Evolutionary conservation across 2,888 invertebrate genomes (phyloP).

Genomic region (Caenorhabditis sulstoni): DNA sequence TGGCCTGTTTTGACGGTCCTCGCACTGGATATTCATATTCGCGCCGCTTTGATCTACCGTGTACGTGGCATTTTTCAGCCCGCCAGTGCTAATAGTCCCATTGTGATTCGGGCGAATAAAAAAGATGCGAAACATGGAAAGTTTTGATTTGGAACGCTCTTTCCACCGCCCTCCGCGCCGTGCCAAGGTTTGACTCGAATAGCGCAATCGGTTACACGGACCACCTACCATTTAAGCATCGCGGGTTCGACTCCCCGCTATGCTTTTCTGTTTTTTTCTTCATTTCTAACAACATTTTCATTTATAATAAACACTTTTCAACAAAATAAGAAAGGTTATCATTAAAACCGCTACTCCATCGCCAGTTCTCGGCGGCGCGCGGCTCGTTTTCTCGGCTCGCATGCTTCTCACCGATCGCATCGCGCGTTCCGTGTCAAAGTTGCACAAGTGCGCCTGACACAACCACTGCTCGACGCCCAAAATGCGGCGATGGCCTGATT

Average conservation of each 20-base stretch:
- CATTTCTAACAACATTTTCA: too few relatives aligned
- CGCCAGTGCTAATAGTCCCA: conserved; percentile 21
- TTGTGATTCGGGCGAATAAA: conserved; percentile 34
- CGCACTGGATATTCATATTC: conserved; percentile 28
- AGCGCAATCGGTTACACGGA: too few relatives aligned
- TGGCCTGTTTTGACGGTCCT: conserved; percentile 33
- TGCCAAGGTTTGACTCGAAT: too few relatives aligned
- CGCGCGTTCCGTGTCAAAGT: conserved; percentile 61
- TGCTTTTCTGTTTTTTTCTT: too few relatives aligned
- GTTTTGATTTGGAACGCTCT: not conserved
- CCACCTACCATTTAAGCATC: too few relatives aligned
- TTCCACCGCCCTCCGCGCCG: too few relatives aligned
- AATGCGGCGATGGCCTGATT: conserved; percentile 71
- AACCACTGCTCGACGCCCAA: conserved; percentile 74
- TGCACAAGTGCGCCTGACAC: conserved; percentile 73
- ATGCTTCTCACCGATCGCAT: conserved; percentile 44
- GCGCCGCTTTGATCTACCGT: conserved; percentile 38
- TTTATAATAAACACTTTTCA: too few relatives aligned
- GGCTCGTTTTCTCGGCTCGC: conserved; percentile 18
- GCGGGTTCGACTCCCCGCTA: too few relatives aligned
- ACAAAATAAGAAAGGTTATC: too few relatives aligned
- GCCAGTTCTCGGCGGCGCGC: too few relatives aligned
- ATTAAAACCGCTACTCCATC: too few relatives aligned
- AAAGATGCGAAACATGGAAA: conserved; percentile 17
- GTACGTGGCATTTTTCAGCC: conserved; percentile 39